A percentile compares a stretch with the other conserved stretches of the same genome.
phyloP scores from a whole-genome alignment of 2,797 vertebrate genomes.

The Cheirogaleus major region DNA sequence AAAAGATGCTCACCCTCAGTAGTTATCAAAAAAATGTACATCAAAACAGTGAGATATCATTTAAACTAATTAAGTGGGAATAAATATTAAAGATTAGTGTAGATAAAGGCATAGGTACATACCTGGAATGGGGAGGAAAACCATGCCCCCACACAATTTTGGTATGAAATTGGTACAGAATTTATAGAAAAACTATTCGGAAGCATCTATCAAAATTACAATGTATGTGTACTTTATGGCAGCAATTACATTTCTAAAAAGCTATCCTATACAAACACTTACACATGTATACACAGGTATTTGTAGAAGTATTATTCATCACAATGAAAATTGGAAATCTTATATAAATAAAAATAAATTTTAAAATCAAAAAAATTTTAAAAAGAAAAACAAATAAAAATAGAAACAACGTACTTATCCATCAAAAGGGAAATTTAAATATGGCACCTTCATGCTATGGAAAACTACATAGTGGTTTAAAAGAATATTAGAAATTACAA shows the following conservation, averaged over 20 bases:
- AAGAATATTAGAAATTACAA: background rate
- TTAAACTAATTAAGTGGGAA: background rate
- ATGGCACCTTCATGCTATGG: background rate
- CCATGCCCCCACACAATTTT: background rate
- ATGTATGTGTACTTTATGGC: background rate
- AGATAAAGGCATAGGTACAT: background rate
- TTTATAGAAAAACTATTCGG: background rate
- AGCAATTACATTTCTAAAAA: background rate
- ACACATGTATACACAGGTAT: background rate
- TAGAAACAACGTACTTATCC: background rate
- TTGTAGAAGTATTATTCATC: background rate
- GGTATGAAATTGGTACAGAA: background rate
- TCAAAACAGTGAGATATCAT: background rate
- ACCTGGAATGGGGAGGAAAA: background rate
- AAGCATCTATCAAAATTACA: background rate
- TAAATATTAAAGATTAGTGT: background rate
- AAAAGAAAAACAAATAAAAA: background rate
- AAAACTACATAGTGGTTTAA: background rate
- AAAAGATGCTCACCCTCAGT: background rate
- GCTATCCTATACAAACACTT: background rate
- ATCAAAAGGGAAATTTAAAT: background rate
- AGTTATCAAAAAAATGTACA: background rate
- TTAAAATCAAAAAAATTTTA: no score
- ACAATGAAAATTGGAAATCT: background rate
- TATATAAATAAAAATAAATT: no score